phyloP scores from a whole-genome alignment of 64 coral and sea anemone species.

The Cladopsammia gracilis region DNA sequence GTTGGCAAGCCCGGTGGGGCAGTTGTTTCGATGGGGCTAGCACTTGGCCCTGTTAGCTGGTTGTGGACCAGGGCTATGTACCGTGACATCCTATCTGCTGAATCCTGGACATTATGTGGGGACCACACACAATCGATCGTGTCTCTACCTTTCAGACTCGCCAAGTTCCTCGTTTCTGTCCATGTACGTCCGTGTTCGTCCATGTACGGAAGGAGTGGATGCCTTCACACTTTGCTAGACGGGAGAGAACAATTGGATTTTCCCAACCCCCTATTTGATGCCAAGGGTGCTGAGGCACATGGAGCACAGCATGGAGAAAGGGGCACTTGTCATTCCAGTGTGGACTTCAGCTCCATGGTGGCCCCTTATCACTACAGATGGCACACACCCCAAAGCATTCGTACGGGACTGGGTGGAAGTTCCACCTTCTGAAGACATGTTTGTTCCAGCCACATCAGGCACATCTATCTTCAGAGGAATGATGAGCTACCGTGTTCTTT shows the following conservation, averaged over 20 bases:
- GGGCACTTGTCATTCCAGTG: constrained; percentile 44
- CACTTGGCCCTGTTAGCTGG: no score
- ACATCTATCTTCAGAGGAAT: background rate
- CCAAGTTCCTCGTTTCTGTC: no score
- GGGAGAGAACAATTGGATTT: no score
- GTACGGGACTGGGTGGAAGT: no score
- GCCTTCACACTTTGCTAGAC: constrained; percentile 37
- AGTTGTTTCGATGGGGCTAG: constrained; percentile 68
- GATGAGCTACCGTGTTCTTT: background rate
- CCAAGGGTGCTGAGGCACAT: no score
- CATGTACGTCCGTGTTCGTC: background rate
- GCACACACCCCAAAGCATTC: no score
- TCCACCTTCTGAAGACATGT: background rate
- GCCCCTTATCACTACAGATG: no score
- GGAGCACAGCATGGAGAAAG: constrained; percentile 27
- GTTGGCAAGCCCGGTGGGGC: constrained; percentile 38
- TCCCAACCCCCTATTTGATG: no score
- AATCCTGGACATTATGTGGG: no score
- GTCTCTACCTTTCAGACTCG: constrained; percentile 26
- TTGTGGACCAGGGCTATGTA: no score
- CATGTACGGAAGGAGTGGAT: constrained; percentile 3
- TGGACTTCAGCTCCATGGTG: no score
- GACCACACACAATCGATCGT: background rate
- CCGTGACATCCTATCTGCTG: no score
- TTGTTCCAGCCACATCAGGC: background rate